These are phyloP conservation scores for Pipra filicauda DNA, from an alignment of 2,113 vertebrate genomes.

Conservation along the genomic window DNA sequence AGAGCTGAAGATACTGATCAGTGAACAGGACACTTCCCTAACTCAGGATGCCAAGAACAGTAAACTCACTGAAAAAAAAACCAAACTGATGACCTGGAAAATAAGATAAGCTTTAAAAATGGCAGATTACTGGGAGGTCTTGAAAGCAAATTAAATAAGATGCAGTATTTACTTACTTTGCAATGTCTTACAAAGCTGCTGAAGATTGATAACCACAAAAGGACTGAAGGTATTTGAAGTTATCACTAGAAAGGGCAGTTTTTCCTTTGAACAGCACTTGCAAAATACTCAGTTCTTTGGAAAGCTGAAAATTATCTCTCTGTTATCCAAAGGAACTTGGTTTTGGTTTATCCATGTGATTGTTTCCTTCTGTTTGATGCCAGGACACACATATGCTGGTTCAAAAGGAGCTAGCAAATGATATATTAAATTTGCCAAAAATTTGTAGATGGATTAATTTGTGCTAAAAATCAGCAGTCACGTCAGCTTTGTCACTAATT, in stretches of 20 bases:
- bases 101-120: constrained; percentile 69
- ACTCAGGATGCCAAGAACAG: constrained; percentile 21
- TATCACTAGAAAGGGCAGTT: constrained; percentile 12
- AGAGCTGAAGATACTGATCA: constrained; percentile 54
- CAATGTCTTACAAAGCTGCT: constrained; percentile 28
- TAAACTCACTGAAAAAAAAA: constrained; percentile 23
- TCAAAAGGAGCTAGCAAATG: background rate
- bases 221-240: background rate
- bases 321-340: background rate
- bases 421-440: background rate
- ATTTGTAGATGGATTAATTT: background rate
- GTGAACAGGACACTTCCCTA: background rate
- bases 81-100: constrained; percentile 55
- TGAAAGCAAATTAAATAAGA: constrained; percentile 27
- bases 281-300: background rate
- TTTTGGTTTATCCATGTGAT: background rate
- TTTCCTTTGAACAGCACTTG: background rate
- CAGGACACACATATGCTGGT: background rate
- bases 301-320: background rate
- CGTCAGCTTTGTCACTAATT: background rate
- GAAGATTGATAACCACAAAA: background rate
- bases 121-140: constrained; percentile 28
- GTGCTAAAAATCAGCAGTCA: background rate
- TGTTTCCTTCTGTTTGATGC: background rate
- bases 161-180: background rate